A percentile compares a stretch with the other conserved stretches of the same genome.
Conservation (phyloP, 2,797 vertebrate genomes). For the Octomys mimax region DNA sequence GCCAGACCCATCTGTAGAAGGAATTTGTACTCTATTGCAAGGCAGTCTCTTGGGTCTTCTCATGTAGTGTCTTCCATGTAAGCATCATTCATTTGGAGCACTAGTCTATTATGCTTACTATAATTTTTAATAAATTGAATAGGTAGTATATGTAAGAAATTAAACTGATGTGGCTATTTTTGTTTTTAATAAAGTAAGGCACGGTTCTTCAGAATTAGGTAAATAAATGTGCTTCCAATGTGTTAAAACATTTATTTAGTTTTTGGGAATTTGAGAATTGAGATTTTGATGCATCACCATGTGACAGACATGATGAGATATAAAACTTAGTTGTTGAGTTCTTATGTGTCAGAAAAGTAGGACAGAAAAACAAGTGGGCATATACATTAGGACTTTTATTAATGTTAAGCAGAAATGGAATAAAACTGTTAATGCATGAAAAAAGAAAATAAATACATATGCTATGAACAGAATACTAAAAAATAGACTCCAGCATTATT, state of each 20-base stretch:
- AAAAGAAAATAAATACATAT: too few relatives aligned
- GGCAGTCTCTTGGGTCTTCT: conserved; percentile 82
- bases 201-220: conserved; percentile 74
- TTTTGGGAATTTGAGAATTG: conserved; percentile 60
- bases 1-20: conserved; percentile 79
- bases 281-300: conserved; percentile 69
- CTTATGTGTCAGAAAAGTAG: conserved; percentile 58
- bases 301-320: conserved; percentile 64
- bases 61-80: conserved; percentile 86
- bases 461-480: not conserved
- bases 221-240: conserved; percentile 75
- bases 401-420: conserved; percentile 68
- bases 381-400: conserved; percentile 60
- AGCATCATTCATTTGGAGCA: conserved; percentile 85
- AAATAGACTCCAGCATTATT: conserved; percentile 42
- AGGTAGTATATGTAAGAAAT: conserved; percentile 86
- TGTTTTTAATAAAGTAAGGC: conserved; percentile 78
- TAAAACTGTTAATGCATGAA: conserved; percentile 63
- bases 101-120: conserved; percentile 84
- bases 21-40: conserved; percentile 84
- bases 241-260: conserved; percentile 63
- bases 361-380: conserved; percentile 6
- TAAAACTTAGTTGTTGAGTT: conserved; percentile 68
- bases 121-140: conserved; percentile 86
- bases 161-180: conserved; percentile 82